phyloP scores from a whole-genome alignment of 2,113 vertebrate genomes.

The Entelurus aequoreus region DNA sequence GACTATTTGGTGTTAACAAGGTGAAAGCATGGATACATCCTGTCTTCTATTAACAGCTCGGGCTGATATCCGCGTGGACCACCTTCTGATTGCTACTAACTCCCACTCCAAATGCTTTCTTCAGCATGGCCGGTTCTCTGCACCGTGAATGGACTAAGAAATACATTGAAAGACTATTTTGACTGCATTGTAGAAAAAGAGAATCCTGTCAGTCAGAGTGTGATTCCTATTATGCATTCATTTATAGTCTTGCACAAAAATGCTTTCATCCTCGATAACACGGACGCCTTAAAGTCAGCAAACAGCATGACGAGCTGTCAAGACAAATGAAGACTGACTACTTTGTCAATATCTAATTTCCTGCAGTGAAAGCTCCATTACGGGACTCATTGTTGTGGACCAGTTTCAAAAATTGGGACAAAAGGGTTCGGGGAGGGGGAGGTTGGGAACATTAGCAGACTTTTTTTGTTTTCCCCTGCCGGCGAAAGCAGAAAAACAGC shows the following conservation, averaged over 20 bases:
- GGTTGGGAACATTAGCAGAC: too few relatives aligned
- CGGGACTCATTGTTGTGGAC: conserved; percentile 1
- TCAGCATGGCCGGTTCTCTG: neutral
- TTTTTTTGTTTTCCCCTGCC: too few relatives aligned
- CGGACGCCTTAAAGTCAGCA: neutral
- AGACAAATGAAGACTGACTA: conserved; percentile 5
- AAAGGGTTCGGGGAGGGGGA: neutral
- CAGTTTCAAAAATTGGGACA: neutral
- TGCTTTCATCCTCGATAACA: too few relatives aligned
- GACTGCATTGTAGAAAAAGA: too few relatives aligned
- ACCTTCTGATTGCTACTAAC: too few relatives aligned
- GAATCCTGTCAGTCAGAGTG: too few relatives aligned
- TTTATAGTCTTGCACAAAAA: too few relatives aligned
- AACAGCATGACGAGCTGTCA: neutral
- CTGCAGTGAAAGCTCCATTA: neutral
- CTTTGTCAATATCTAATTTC: conserved; percentile 10
- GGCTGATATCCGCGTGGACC: neutral
- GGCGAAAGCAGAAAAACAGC: neutral
- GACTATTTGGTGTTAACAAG: neutral
- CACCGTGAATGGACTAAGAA: too few relatives aligned
- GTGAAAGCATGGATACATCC: neutral
- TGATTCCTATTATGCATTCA: too few relatives aligned
- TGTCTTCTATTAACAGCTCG: neutral
- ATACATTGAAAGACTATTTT: too few relatives aligned
- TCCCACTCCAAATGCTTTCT: neutral